phyloP scores from a whole-genome alignment of 2,113 vertebrate species.

The Erinaceus europaeus region DNA sequence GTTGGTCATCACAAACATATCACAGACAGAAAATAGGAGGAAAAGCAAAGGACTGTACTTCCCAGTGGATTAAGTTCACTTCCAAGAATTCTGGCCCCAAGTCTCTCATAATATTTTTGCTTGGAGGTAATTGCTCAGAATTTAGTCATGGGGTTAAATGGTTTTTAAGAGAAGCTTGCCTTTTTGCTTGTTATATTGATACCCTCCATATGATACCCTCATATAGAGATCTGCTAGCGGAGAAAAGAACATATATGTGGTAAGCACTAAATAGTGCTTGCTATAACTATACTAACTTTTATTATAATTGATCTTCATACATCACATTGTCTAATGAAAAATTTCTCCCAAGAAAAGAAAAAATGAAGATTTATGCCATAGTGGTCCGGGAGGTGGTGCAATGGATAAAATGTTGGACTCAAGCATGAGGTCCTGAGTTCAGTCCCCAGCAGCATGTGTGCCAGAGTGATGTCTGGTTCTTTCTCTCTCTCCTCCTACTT shows the following conservation, averaged over 20 bases:
- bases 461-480: too few relatives aligned
- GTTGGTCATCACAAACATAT: neutral
- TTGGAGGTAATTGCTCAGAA: neutral
- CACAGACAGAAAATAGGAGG: neutral
- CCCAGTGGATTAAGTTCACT: neutral
- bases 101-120: slow-evolving; percentile 1
- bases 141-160: neutral
- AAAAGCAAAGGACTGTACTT: neutral
- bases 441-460: too few relatives aligned
- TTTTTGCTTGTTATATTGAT: neutral
- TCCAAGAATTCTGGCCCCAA: neutral
- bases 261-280: neutral
- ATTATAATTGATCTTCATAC: neutral
- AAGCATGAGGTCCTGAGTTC: too few relatives aligned
- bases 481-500: too few relatives aligned
- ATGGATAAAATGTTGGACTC: too few relatives aligned
- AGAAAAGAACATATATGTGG: neutral
- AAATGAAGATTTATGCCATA: neutral
- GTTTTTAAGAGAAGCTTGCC: neutral
- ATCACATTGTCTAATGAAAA: neutral
- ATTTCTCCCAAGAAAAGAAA: neutral
- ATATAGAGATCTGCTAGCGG: neutral
- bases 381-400: too few relatives aligned
- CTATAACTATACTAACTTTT: neutral
- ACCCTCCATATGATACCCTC: too few relatives aligned